These are phyloP conservation scores for Cotesia glomerata DNA, from an alignment of 1,140 invertebrate species.

Conservation along the genomic window DNA sequence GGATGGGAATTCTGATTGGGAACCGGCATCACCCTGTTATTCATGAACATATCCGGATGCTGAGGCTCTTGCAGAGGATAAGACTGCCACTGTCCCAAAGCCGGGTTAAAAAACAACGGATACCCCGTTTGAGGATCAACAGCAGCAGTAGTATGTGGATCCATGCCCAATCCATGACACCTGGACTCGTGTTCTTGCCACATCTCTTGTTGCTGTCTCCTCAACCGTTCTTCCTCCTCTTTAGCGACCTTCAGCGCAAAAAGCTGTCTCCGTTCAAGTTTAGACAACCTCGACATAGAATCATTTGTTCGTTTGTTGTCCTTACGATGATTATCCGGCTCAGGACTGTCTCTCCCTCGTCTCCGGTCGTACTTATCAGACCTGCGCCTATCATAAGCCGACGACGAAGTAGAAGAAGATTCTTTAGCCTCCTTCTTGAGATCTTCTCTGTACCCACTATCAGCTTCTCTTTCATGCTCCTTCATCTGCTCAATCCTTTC, in stretches of 20 bases:
- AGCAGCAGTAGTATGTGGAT: constrained; percentile 66
- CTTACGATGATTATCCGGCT: constrained; percentile 45
- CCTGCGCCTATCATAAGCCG: constrained; percentile 55
- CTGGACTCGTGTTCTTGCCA: constrained; percentile 71
- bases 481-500: constrained; percentile 92
- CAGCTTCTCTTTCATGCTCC: constrained; percentile 88
- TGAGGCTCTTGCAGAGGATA: constrained; percentile 55
- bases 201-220: constrained; percentile 68
- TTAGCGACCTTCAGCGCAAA: constrained; percentile 80
- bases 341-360: constrained; percentile 55
- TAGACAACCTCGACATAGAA: constrained; percentile 65
- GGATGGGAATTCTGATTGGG: constrained; percentile 42
- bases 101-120: constrained; percentile 68
- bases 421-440: constrained; percentile 58
- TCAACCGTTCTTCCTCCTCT: constrained; percentile 70
- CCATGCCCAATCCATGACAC: constrained; percentile 67
- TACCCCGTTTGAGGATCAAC: constrained; percentile 66
- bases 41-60: constrained; percentile 13
- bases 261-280: constrained; percentile 75
- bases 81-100: constrained; percentile 69
- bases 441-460: constrained; percentile 64
- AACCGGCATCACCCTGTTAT: constrained; percentile 28
- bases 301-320: constrained; percentile 52
- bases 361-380: constrained; percentile 49
- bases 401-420: constrained; percentile 44